These are phyloP conservation scores for Epinotia demarniana DNA, from an alignment of 2,888 invertebrate genomes.

Conservation along the genomic window DNA sequence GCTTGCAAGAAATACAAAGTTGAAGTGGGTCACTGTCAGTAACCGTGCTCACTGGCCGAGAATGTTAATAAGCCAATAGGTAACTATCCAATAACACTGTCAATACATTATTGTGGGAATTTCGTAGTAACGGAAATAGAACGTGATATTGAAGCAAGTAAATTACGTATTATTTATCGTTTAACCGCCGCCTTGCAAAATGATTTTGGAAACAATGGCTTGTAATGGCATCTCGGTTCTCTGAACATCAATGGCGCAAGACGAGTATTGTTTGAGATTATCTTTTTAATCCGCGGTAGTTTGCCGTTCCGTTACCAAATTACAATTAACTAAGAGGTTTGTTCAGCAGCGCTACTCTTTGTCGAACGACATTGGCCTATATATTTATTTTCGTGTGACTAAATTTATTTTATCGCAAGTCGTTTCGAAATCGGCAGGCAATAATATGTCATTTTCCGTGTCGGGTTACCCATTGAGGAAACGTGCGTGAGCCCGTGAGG, in stretches of 20 bases:
- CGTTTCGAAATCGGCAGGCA: constrained; percentile 29
- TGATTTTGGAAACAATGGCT: constrained; percentile 75
- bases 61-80: constrained; percentile 35
- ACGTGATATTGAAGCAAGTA: constrained; percentile 54
- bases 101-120: constrained; percentile 47
- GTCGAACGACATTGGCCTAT: constrained; percentile 36
- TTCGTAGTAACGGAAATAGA: constrained; percentile 45
- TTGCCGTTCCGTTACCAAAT: constrained; percentile 57
- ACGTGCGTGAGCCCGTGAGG: constrained; percentile 76
- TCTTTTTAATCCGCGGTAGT: constrained; percentile 57
- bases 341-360: constrained; percentile 23
- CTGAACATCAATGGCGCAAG: constrained; percentile 72
- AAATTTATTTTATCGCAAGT: constrained; percentile 31
- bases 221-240: constrained; percentile 71
- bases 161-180: constrained; percentile 58
- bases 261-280: constrained; percentile 69
- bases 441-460: constrained; percentile 62
- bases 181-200: constrained; percentile 66
- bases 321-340: constrained; percentile 39
- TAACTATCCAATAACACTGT: constrained; percentile 40
- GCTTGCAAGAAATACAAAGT: constrained; percentile 20
- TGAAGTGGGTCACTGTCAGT: constrained; percentile 40
- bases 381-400: constrained; percentile 41
- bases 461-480: constrained; percentile 60
- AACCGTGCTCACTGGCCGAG: constrained; percentile 30